Base-by-base conservation (phyloP, 2,888 invertebrate species). In the Heliconius charithonia region DNA sequence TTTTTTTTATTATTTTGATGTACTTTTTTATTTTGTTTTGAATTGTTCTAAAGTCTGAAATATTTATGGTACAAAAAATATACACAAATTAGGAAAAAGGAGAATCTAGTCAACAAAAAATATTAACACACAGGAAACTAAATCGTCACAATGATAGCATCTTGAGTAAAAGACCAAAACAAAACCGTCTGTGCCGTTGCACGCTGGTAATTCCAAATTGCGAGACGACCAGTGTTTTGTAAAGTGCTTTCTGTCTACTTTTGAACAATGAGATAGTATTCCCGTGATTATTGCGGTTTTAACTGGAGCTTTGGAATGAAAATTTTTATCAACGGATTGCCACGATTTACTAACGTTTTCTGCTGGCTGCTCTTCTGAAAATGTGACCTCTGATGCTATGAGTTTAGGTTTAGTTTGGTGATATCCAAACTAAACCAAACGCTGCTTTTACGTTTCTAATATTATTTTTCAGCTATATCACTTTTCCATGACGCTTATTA, bases 141-240 rank as follows among this genome's bases (percentile, higher is more conserved):
- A 73, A 79, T 75, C 71, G 59, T 37, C 62, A 65, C 76, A 71
- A 80, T 81, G 80, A 77, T 63, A 76, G 45, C 76, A 75, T 78
- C 81, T 76, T 72, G 72, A 82, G 80, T 74, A 73, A 27, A 80
- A 77, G 56, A 75, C 79, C 77, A 70, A 79, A 78, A 74, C 76
- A 80, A 77, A 79, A 80, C 74, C 71, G 70, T 63, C 59, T 75
- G 70, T 62, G 71, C 45, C 62, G 63, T 75, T 71, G 73, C 76
- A 76, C 74, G 71, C 75, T 74, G 71, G 80, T 79, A 77, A 81
- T 79, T 79, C 78, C 62, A 66, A 78, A 77, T 78, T 75, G 80
- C 78, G 75, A 80, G 79, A 79, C 79, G 78, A 80, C 81, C 78
- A 75, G 76, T 80, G 80, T 79, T 80, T 79, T 76, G 78, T 81